Base-by-base conservation (phyloP, 35 echinoderm and acorn worm species). In the Holothuria glaberrima region DNA sequence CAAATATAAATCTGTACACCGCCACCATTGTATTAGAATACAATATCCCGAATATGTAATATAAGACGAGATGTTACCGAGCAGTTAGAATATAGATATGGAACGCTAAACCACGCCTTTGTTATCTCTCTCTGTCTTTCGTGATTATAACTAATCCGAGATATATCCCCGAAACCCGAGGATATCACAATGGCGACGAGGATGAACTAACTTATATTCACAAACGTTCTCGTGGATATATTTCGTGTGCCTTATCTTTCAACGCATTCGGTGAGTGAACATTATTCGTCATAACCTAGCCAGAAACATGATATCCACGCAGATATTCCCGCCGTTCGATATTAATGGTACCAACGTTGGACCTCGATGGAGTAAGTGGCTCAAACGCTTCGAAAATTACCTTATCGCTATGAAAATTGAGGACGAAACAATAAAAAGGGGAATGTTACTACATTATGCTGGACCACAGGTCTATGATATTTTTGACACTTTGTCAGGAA, bases 381-480 rank as follows among this genome's bases (percentile, higher is more conserved):
- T 59, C 9, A 17, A 30, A 9, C 32, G 75, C 56, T 89, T 95
- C 13, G 90, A 92, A 62, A 87, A 76, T 7, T 88, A 80, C 3
- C 25, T 92, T n/a, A 45, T 82, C 20, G 91, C 71, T 5, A 71
- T 90, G 79, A 83, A 92, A 20, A 72, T 96, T 9, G 88, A 56
- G 6, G 82, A 90, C 45, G 61, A 76, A 17, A 68, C 27, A 21
- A 24, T 71, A 20, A 86, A 96, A 81, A 35, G 88, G 19, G 72
- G 91, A 9, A 21, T 91, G 66, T 58, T 96, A 14, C 48, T 96
- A 7, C 91, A 96, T 70, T 96, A 90, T 87, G 94, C 94, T 17
- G 94, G 91, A 9, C 63, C 86, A 27, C 67, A 45, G 22, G 91
- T 92, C 0, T 71, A 87, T 61, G 91, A 93, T 57, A 90, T 96